Percentiles rank a stretch among this genome's conserved stretches.
Evolutionary conservation across 1,140 invertebrate species (phyloP).

Genomic region (Acromyrmex heyeri): DNA sequence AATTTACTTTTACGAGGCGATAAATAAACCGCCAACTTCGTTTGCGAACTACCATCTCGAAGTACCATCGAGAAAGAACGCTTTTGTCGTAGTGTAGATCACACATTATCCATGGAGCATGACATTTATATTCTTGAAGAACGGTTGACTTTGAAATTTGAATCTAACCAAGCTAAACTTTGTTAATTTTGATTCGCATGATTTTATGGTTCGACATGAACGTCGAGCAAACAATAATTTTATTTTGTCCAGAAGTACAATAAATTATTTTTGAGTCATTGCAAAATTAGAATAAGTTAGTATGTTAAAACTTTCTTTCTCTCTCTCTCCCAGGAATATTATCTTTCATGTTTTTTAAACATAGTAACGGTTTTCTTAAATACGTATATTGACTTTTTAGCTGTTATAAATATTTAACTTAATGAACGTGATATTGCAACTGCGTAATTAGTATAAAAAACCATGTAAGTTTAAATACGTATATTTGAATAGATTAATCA

Average conservation of each 20-base stretch:
- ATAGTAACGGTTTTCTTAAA: neutral
- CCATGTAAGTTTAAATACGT: neutral
- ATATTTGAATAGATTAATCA: neutral
- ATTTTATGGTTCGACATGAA: slow-evolving; percentile 20
- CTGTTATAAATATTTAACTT: neutral
- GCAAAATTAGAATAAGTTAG: neutral
- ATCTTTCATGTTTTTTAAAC: neutral
- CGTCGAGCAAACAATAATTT: neutral
- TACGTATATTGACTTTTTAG: neutral
- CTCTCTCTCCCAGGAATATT: too few relatives aligned
- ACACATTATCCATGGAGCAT: slow-evolving; percentile 37
- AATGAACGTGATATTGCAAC: neutral
- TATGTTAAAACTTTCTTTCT: too few relatives aligned
- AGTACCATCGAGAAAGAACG: slow-evolving; percentile 39
- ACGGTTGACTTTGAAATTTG: slow-evolving; percentile 57
- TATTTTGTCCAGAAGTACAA: neutral
- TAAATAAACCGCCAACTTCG: slow-evolving; percentile 70
- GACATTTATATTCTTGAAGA: slow-evolving; percentile 50
- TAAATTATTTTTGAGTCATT: neutral
- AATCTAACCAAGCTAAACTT: slow-evolving; percentile 43
- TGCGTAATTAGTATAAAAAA: neutral
- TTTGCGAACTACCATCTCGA: slow-evolving; percentile 18
- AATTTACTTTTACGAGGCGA: slow-evolving; percentile 73
- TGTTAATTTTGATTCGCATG: slow-evolving; percentile 49
- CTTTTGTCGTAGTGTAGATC: slow-evolving; percentile 57